Base-by-base conservation (phyloP, 2,888 invertebrate genomes). In the Gibbula magus region DNA sequence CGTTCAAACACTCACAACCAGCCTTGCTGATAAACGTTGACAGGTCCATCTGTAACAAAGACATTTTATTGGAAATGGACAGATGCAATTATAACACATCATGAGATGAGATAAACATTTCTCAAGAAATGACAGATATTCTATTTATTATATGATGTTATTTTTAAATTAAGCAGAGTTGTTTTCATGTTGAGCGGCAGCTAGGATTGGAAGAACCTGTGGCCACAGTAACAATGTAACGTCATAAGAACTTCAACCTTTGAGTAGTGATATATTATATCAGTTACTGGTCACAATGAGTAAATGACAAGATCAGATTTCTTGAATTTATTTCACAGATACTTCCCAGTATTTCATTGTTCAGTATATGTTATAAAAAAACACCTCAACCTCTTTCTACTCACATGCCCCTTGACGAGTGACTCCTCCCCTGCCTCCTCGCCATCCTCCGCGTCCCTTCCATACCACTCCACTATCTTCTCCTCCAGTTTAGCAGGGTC, bases 1-100 rank as follows among this genome's bases (percentile, higher is more conserved):
- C 98, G 93, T 99, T 99, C 83, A 99, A 94, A 93, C 98, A 99
- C 93, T 99, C 99, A 93, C 98, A 97, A 89, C 97, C 96, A 83
- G 95, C 95, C 94, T 97, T 98, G 84, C 95, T 95, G 83, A 99
- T 96, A 91, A 98, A 97, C 61, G 96, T 95, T 54, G 93, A 94
- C 79, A 99, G 94, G 93, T 99, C 98, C 96, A 98, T 96, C 97
- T 98, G 94, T 45, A 94, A 74, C 20, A 70, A 22, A 51, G 29
- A n/a, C 18, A 25, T 8, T 25, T 51, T 8, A 35, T 5, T 45
- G 13, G 10, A 45, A 1, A 20, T 56, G 22, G n/a, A 39, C 22
- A 35, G 29, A 16, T 16, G 13, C 54, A 56, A 10, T 29, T 13
- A 22, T 29, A 73, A 73, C 13, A 73, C 22, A 73, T 8, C 13